Evolutionary conservation across 2,797 vertebrate species (phyloP), one percentile per base, ranked within the genome.

Genomic region (Coracias cyanogaster): DNA sequence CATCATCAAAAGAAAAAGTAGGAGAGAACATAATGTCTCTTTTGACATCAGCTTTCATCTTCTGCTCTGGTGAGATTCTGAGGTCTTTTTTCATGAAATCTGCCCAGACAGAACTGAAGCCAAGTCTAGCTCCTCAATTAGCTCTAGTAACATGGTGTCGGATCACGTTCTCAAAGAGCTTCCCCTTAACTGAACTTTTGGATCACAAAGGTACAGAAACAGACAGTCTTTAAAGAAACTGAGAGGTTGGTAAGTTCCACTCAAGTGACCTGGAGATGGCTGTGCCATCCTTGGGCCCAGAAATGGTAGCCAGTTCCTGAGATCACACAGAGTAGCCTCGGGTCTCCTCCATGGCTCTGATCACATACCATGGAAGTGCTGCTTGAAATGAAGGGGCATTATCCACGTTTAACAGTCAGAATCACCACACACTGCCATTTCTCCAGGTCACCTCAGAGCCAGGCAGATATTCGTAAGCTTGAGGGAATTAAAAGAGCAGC

Each of bases 101-200:
- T 96, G 96, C 89, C 86, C 97, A 96, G 96, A 94, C 76, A 66
- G 95, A 95, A 82, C 71, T n/a, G 15, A 89, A 90, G 95, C 73
- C 61, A 96, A 94, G 97, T 96, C 91, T 96, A 96, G 95, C 91
- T 97, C 96, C 92, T 96, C 97, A 97, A 60, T 97, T 98, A 98
- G 95, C 93, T 93, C 93, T 93, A 92, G 87, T 91, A 96, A 83
- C 6, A n/a, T 48, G 62, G 80, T 31, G 65, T 89, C 25, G 1
- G 64, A 97, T 92, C 89, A 94, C 21, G 31, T 97, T 94, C 87
- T 94, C 83, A 70, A 86, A 61, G 24, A 86, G 69, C 52, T 95
- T 94, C 76, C 64, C 89, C 88, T 96, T 82, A 95, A 71, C 45
- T 69, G 86, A 94, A 87, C 90, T 80, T 81, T 80, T 10, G 14